Percentiles rank a stretch among this genome's conserved stretches.
Evolutionary conservation across 2,888 invertebrate species (phyloP).

Genomic region (Crocallis elinguaria): DNA sequence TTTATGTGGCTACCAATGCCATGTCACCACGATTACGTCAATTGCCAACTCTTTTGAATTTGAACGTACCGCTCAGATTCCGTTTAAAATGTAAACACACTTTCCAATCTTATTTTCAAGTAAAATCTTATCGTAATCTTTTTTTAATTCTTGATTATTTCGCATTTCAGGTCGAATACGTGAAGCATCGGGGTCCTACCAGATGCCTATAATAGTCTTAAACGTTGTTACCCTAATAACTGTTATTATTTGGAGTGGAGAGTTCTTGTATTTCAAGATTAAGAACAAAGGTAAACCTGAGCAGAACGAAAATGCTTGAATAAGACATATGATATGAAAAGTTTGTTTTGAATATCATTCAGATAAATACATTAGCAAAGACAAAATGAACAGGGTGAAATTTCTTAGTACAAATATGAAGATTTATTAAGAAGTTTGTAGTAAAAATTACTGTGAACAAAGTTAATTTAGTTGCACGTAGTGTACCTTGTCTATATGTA

Average conservation of each 20-base stretch:
- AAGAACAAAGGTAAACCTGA: conserved; percentile 52
- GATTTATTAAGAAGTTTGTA: too few species aligned
- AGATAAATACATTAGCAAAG: background rate
- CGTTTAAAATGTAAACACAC: background rate
- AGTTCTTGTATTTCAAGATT: conserved; percentile 72
- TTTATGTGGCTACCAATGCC: too few species aligned
- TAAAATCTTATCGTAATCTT: background rate
- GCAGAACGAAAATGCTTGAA: conserved; percentile 28
- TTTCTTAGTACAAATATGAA: too few species aligned
- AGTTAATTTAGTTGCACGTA: too few species aligned
- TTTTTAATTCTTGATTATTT: background rate
- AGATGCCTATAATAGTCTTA: conserved; percentile 84
- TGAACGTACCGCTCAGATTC: too few species aligned
- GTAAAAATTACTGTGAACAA: too few species aligned
- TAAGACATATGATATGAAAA: background rate
- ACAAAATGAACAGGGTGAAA: background rate
- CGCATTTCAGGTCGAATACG: conserved; percentile 87
- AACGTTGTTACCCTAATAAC: conserved; percentile 86
- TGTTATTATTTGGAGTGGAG: conserved; percentile 84
- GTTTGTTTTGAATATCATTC: background rate
- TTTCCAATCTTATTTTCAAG: background rate
- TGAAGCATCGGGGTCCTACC: conserved; percentile 86
- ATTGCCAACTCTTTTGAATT: too few species aligned
- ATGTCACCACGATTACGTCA: too few species aligned
- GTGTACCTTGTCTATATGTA: too few species aligned